Evolutionary conservation across 30 jellyfish, hydroid and myxozoan species (phyloP).

Genomic region (Sanderia malayensis): DNA sequence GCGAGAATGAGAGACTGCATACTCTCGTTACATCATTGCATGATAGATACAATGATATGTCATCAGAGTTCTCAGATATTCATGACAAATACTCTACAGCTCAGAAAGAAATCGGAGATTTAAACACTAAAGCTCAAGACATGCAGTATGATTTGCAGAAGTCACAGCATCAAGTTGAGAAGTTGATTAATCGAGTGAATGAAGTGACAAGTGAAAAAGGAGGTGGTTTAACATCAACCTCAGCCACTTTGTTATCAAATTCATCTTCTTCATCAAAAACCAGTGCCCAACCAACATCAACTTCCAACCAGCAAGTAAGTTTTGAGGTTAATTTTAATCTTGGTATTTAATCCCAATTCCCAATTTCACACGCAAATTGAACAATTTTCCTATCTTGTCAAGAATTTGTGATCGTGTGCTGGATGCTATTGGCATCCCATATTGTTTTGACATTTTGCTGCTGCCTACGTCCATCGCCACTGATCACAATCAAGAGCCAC

Average conservation of each 20-base stretch:
- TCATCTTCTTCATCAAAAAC: neutral
- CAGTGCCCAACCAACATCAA: neutral
- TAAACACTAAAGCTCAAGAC: slow-evolving; percentile 81
- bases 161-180: slow-evolving; percentile 91
- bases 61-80: slow-evolving; percentile 90
- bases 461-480: no score
- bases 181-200: slow-evolving; percentile 77
- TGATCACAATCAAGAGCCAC: no score
- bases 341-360: no score
- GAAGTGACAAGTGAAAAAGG: slow-evolving; percentile 61
- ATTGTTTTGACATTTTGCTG: no score
- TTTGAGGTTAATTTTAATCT: no score
- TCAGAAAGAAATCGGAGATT: slow-evolving; percentile 76
- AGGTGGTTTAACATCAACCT: slow-evolving; percentile 33
- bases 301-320: slow-evolving; percentile 40
- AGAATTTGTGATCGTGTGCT: no score
- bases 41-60: slow-evolving; percentile 68
- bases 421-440: no score
- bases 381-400: no score
- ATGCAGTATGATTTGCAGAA: slow-evolving; percentile 92
- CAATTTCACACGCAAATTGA: no score
- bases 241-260: no score
- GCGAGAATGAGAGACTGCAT: slow-evolving; percentile 79
- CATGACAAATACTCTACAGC: slow-evolving; percentile 81
- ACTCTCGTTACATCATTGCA: slow-evolving; percentile 74